Percentiles rank a stretch among this genome's conserved stretches.
Evolutionary conservation across 2,797 vertebrate genomes (phyloP).

Genomic region (Enoplosus armatus): DNA sequence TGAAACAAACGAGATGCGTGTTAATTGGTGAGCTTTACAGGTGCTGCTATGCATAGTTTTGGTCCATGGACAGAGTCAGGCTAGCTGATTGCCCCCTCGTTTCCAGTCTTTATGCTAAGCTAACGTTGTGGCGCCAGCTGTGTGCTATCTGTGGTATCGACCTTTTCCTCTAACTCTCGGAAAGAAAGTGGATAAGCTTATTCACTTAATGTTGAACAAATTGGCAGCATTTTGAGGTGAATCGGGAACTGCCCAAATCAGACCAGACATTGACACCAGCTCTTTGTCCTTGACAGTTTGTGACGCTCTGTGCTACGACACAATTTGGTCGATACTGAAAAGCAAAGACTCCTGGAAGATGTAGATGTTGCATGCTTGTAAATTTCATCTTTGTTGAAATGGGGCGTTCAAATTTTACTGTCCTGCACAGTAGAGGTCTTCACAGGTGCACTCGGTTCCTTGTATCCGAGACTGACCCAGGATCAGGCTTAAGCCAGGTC

Average conservation of each 20-base stretch:
- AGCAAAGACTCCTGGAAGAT: constrained; percentile 7
- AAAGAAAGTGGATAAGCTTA: neutral
- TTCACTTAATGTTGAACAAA: neutral
- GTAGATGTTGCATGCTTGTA: neutral
- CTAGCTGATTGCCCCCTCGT: too few species aligned
- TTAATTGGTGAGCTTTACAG: neutral
- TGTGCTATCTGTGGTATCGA: neutral
- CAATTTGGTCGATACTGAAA: neutral
- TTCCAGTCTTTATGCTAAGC: constrained; percentile 19
- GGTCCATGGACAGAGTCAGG: neutral
- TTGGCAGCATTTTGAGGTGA: neutral
- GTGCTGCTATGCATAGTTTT: neutral
- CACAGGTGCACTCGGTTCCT: too few species aligned
- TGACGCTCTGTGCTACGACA: neutral
- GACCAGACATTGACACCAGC: too few species aligned
- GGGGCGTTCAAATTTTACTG: neutral
- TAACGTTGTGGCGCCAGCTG: neutral
- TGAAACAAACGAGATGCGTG: neutral
- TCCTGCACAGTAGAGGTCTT: neutral
- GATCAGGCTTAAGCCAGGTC: neutral
- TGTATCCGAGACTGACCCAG: too few species aligned
- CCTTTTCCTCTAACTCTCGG: too few species aligned
- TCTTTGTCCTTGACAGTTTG: neutral
- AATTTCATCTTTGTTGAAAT: neutral
- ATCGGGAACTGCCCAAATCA: too few species aligned